Evolutionary conservation across 2,797 vertebrate species (phyloP).

Genomic region (Florisuga fusca): DNA sequence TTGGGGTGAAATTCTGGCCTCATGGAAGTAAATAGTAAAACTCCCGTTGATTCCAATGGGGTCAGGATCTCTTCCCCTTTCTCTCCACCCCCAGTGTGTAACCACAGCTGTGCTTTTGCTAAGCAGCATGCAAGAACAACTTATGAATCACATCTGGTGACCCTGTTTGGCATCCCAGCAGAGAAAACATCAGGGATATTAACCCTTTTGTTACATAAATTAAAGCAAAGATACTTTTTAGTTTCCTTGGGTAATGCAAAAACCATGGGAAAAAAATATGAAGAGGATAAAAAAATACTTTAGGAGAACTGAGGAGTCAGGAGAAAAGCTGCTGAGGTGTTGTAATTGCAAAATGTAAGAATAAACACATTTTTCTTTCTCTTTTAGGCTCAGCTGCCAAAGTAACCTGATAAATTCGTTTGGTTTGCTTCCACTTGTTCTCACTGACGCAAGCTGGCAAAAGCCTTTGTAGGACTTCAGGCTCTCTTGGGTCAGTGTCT

Average conservation of each 20-base stretch:
- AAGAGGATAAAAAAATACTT: background rate
- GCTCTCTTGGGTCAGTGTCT: slow-evolving; percentile 54
- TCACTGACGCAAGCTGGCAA: slow-evolving; percentile 56
- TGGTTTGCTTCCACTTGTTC: slow-evolving; percentile 58
- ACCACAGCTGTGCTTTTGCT: slow-evolving; percentile 74
- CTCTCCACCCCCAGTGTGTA: slow-evolving; percentile 59
- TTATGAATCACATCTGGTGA: slow-evolving; percentile 75
- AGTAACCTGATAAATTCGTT: slow-evolving; percentile 57
- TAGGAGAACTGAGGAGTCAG: background rate
- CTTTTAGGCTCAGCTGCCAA: slow-evolving; percentile 19
- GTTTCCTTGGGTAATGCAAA: background rate
- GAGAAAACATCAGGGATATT: slow-evolving; percentile 66
- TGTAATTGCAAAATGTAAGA: slow-evolving; percentile 6
- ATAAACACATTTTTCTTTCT: slow-evolving; percentile 38
- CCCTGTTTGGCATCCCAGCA: slow-evolving; percentile 65
- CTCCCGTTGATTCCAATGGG: slow-evolving; percentile 1
- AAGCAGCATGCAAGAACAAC: slow-evolving; percentile 71
- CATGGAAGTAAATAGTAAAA: slow-evolving; percentile 52
- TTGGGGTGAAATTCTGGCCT: slow-evolving; percentile 49
- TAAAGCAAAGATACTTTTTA: background rate
- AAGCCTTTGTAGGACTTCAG: slow-evolving; percentile 42
- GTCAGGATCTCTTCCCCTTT: slow-evolving; percentile 70
- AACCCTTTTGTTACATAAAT: slow-evolving; percentile 61
- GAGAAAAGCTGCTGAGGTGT: background rate
- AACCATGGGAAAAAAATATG: background rate